Evolutionary conservation across 1,140 invertebrate genomes (phyloP).

Genomic region (Neelides sp.): DNA sequence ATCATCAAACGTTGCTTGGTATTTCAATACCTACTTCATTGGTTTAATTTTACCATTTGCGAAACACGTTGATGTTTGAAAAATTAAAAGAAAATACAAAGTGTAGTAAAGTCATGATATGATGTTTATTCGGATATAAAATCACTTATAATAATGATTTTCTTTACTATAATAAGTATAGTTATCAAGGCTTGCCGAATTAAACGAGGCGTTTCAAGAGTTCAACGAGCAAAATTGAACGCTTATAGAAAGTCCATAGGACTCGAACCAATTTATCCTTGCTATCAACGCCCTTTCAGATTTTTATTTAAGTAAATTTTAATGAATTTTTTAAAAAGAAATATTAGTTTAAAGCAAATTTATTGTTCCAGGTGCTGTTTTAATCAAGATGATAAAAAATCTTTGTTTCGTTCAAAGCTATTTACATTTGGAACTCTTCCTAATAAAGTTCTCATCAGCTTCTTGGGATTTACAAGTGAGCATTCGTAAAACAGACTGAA

Average conservation of each 20-base stretch:
- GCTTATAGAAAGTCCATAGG: slow-evolving; percentile 21
- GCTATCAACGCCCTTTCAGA: neutral
- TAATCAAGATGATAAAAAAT: slow-evolving; percentile 1
- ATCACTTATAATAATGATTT: too few relatives aligned
- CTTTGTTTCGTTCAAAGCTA: neutral
- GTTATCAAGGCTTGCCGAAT: too few relatives aligned
- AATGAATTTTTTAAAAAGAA: neutral
- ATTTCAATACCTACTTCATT: too few relatives aligned
- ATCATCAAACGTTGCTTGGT: too few relatives aligned
- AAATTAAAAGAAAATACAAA: too few relatives aligned
- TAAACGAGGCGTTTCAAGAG: too few relatives aligned
- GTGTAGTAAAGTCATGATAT: too few relatives aligned
- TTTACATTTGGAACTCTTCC: neutral
- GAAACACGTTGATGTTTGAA: too few relatives aligned
- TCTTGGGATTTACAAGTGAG: slow-evolving; percentile 18
- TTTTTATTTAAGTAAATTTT: neutral
- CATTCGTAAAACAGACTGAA: neutral
- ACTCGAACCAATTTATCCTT: slow-evolving; percentile 6
- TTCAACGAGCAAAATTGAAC: slow-evolving; percentile 22
- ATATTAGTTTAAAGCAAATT: neutral
- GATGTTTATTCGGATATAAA: neutral
- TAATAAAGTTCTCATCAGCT: slow-evolving; percentile 13
- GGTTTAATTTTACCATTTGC: too few relatives aligned
- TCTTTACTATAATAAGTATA: too few relatives aligned
- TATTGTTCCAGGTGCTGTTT: slow-evolving; percentile 1